These are phyloP conservation scores for Emys orbicularis DNA, from an alignment of 2,797 vertebrate genomes.

Conservation along the genomic window DNA sequence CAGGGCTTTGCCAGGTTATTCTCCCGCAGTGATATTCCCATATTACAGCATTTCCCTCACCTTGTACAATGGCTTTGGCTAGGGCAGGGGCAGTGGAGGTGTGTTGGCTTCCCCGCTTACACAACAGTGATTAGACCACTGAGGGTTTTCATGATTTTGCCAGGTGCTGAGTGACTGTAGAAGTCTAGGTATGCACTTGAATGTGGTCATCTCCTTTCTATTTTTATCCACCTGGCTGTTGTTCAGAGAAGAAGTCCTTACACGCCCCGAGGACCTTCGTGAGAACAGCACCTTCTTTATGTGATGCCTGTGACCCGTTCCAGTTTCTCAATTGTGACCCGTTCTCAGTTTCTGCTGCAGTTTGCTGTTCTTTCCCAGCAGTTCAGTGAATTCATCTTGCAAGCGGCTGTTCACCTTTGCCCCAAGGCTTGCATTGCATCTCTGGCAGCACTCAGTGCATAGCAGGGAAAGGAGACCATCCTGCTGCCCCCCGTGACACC, in stretches of 20 bases:
- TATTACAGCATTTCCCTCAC: neutral
- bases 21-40: neutral
- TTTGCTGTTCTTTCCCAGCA: slow-evolving; percentile 58
- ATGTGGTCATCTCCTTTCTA: neutral
- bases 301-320: slow-evolving; percentile 24
- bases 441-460: neutral
- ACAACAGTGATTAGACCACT: neutral
- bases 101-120: neutral
- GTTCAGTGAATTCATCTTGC: neutral
- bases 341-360: too few species aligned
- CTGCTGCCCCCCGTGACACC: neutral
- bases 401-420: neutral
- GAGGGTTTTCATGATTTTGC: neutral
- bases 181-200: neutral
- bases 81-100: neutral
- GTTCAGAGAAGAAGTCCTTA: slow-evolving; percentile 57
- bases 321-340: slow-evolving; percentile 47
- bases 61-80: neutral
- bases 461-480: neutral
- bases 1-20: too few species aligned
- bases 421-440: neutral
- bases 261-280: slow-evolving; percentile 59
- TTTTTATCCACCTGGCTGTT: slow-evolving; percentile 7
- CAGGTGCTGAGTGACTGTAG: neutral
- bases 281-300: slow-evolving; percentile 24